phyloP scores from a whole-genome alignment of 1,140 invertebrate species.

The Cyclina sinensis region DNA sequence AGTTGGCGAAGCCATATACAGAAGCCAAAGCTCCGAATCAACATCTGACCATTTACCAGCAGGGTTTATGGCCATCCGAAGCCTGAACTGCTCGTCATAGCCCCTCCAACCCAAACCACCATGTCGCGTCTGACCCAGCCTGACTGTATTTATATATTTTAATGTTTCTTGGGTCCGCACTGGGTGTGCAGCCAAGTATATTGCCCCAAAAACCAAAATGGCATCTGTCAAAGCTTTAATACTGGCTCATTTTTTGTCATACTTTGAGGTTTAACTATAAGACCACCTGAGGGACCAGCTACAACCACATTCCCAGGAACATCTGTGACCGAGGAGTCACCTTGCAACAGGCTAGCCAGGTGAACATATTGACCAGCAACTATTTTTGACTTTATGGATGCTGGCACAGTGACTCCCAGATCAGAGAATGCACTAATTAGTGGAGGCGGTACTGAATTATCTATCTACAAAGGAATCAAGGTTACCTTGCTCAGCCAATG shows the following conservation, averaged over 20 bases:
- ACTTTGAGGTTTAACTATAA: not conserved
- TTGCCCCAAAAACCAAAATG: not conserved
- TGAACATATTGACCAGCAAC: not conserved
- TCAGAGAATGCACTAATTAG: too few species aligned
- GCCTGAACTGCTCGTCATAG: constrained; percentile 3
- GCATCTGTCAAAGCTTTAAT: constrained; percentile 4
- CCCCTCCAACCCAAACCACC: not conserved
- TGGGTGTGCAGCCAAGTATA: not conserved
- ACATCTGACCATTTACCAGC: not conserved
- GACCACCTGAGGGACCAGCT: not conserved
- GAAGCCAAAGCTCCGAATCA: not conserved
- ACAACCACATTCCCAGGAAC: not conserved
- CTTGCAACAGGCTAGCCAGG: not conserved
- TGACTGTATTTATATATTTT: not conserved
- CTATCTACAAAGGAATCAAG: not conserved
- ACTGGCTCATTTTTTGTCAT: not conserved
- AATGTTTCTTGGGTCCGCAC: not conserved
- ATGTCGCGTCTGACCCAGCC: not conserved
- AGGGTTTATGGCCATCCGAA: not conserved
- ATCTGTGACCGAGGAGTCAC: not conserved
- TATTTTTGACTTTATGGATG: too few species aligned
- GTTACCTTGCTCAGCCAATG: not conserved
- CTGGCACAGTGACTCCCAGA: too few species aligned
- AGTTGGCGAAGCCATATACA: not conserved
- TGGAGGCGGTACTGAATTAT: too few species aligned